These are phyloP conservation scores for Montipora capricornis DNA, from an alignment of 64 coral and sea anemone species.

Conservation along the genomic window DNA sequence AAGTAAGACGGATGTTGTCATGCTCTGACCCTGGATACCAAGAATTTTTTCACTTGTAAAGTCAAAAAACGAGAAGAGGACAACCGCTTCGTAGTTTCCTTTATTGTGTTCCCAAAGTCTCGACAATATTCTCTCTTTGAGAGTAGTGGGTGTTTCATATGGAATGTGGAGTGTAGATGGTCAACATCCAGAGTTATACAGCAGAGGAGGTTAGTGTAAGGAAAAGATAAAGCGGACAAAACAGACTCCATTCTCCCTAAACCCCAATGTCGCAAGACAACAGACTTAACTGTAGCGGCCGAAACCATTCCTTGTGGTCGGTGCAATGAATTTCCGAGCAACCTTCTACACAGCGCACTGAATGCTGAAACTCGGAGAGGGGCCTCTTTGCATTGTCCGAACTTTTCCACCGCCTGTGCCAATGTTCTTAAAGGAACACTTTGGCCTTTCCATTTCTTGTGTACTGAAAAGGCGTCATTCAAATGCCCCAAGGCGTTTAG, in stretches of 20 bases:
- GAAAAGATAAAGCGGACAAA: not conserved
- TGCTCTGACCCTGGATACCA: slow-evolving; percentile 68
- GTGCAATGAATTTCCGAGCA: slow-evolving; percentile 10
- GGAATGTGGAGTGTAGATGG: slow-evolving; percentile 27
- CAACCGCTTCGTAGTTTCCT: slow-evolving; percentile 39
- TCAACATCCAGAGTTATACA: slow-evolving; percentile 48
- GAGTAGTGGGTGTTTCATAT: slow-evolving; percentile 16
- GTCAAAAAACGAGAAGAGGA: slow-evolving; percentile 2
- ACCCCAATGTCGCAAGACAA: slow-evolving; percentile 36
- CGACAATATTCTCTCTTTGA: slow-evolving; percentile 16
- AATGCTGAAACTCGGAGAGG: slow-evolving; percentile 14
- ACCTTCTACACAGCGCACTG: slow-evolving; percentile 9
- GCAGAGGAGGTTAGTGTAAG: not conserved
- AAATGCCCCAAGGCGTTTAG: slow-evolving; percentile 19
- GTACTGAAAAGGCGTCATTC: slow-evolving; percentile 40
- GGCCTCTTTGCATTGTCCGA: slow-evolving; percentile 11
- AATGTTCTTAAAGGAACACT: not conserved
- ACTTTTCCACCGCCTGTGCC: slow-evolving; percentile 5
- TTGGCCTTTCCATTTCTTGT: slow-evolving; percentile 15
- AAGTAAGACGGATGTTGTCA: not conserved
- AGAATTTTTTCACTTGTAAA: slow-evolving; percentile 40
- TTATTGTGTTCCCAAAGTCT: slow-evolving; percentile 64
- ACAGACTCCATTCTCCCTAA: not conserved
- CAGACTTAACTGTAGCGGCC: slow-evolving; percentile 6
- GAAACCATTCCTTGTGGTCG: slow-evolving; percentile 42